A percentile compares a stretch with the other conserved stretches of the same genome.
phyloP scores from a whole-genome alignment of 2,888 invertebrate species.

The Apotomis capreana region DNA sequence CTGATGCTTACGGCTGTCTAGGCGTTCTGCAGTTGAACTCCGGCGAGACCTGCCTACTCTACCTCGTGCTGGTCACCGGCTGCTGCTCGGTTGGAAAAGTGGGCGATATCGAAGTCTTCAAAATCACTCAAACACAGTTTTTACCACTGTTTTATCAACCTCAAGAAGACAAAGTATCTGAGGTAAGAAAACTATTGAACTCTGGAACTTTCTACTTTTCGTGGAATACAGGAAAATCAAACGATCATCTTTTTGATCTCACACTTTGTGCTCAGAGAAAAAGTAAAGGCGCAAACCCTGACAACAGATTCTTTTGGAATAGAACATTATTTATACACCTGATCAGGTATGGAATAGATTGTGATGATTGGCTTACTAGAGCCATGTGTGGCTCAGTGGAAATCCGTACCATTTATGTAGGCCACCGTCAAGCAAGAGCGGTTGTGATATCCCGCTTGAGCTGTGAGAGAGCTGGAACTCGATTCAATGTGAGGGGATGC shows the following conservation, averaged over 20 bases:
- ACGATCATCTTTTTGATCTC: conserved; percentile 89
- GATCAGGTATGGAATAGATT: conserved; percentile 95
- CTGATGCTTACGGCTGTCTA: conserved; percentile 97
- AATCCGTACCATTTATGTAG: conserved; percentile 98
- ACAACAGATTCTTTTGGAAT: conserved; percentile 99
- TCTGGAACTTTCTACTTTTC: conserved; percentile 99
- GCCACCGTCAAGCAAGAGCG: conserved; percentile 95
- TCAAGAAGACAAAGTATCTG: conserved; percentile 84
- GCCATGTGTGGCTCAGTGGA: conserved; percentile 99
- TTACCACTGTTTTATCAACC: conserved; percentile 91
- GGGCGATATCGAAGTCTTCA: conserved; percentile 96
- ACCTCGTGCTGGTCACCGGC: conserved; percentile 96
- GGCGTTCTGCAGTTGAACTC: conserved; percentile 95
- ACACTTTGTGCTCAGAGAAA: conserved; percentile 97
- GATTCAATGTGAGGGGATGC: conserved; percentile 98
- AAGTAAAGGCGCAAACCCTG: conserved; percentile 90
- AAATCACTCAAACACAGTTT: conserved; percentile 96
- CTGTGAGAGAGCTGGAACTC: conserved; percentile 98
- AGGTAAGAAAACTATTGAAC: conserved; percentile 93
- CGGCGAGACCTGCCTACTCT: conserved; percentile 92
- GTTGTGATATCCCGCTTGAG: conserved; percentile 98
- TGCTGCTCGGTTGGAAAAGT: conserved; percentile 98
- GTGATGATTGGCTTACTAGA: conserved; percentile 95
- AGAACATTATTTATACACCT: conserved; percentile 97
- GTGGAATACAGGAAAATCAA: conserved; percentile 84